A percentile compares a stretch with the other conserved stretches of the same genome.
These are phyloP conservation scores for Schlechtendalia chinensis DNA, from an alignment of 1,140 invertebrate genomes.

Conservation along the genomic window DNA sequence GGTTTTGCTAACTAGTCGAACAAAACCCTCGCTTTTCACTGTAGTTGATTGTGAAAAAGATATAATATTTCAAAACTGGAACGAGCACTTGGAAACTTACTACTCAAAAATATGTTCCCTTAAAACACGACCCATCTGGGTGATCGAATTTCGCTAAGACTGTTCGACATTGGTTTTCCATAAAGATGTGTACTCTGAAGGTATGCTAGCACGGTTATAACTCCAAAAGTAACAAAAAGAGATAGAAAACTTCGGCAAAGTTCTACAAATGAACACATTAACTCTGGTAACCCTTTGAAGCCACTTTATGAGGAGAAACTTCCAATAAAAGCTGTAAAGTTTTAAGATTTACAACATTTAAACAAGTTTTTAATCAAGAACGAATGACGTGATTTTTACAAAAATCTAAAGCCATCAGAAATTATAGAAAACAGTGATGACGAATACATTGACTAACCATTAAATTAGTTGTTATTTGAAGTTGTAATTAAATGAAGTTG, in stretches of 20 bases:
- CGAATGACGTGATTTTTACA: not conserved
- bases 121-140: conserved; percentile 13
- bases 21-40: too few relatives aligned
- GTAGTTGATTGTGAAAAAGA: conserved; percentile 20
- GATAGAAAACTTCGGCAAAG: conserved; percentile 1
- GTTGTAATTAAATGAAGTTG: not conserved
- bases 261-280: not conserved
- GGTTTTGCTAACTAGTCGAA: too few relatives aligned
- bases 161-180: conserved; percentile 19
- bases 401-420: conserved; percentile 1
- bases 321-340: not conserved
- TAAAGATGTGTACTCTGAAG: conserved; percentile 28
- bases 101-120: conserved; percentile 9
- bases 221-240: conserved; percentile 2
- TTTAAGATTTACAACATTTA: conserved; percentile 26
- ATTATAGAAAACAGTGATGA: conserved; percentile 6
- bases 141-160: conserved; percentile 13
- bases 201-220: conserved; percentile 9
- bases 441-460: not conserved
- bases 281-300: not conserved
- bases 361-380: conserved; percentile 10
- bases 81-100: not conserved
- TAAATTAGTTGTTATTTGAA: not conserved
- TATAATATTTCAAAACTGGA: conserved; percentile 44
- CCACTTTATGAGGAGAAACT: conserved; percentile 22